Evolutionary conservation across 2,113 vertebrate genomes (phyloP).

Genomic region (Xenotilapia flavipinnis): DNA sequence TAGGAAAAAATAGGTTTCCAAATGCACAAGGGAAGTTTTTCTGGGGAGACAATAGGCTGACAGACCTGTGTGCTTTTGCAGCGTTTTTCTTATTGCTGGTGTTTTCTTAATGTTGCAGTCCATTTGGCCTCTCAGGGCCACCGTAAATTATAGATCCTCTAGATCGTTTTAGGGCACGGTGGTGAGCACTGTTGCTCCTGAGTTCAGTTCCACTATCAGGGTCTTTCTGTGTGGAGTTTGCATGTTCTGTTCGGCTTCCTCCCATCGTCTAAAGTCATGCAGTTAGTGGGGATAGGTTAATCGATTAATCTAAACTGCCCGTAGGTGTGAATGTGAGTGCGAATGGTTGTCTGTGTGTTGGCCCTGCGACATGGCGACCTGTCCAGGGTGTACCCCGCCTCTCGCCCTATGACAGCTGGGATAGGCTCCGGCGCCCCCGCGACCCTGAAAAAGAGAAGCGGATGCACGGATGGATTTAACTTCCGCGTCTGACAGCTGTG

Average conservation of each 20-base stretch:
- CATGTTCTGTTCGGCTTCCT: not conserved
- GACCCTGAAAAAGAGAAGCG: not conserved
- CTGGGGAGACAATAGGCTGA: not conserved
- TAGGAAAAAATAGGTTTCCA: not conserved
- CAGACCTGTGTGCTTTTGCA: not conserved
- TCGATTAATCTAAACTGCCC: accelerated
- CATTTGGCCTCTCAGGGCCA: not conserved
- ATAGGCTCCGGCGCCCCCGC: accelerated
- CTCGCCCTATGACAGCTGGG: not conserved
- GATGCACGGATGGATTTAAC: not conserved
- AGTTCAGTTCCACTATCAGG: not conserved
- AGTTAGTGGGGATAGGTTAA: not conserved
- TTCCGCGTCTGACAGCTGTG: not conserved
- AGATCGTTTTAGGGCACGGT: not conserved
- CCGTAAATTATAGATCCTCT: not conserved
- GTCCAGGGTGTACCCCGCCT: accelerated
- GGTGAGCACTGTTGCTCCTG: not conserved
- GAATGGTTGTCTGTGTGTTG: accelerated
- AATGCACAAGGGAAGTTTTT: not conserved
- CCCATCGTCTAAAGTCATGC: not conserved
- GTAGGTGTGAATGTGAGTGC: not conserved
- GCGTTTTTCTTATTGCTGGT: not conserved
- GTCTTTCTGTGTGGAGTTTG: too few relatives aligned
- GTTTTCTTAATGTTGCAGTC: not conserved
- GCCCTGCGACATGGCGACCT: not conserved